Percentiles rank a stretch among this genome's conserved stretches.
Evolutionary conservation across 2,888 invertebrate genomes (phyloP).

Genomic region (Anthophora plumipes): DNA sequence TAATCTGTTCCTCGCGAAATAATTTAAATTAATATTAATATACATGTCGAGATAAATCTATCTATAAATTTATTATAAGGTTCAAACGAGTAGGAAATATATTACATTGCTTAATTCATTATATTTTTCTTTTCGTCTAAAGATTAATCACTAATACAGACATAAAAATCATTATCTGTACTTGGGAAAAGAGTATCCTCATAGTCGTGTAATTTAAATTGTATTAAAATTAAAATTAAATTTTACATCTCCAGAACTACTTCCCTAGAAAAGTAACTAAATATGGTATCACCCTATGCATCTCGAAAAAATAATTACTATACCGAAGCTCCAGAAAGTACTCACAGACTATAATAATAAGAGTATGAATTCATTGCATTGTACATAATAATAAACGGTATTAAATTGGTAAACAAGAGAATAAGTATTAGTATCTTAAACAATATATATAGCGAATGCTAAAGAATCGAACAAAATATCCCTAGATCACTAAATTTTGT

Average conservation of each 20-base stretch:
- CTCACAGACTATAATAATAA: constrained; percentile 18
- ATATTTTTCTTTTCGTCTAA: background rate
- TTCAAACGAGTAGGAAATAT: constrained; percentile 6
- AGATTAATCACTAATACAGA: background rate
- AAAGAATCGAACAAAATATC: constrained; percentile 54
- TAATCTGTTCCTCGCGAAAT: background rate
- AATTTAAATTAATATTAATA: constrained; percentile 9
- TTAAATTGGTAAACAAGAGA: constrained; percentile 7
- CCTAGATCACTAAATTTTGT: constrained; percentile 31
- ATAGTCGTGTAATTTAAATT: constrained; percentile 6
- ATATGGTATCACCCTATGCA: constrained; percentile 16
- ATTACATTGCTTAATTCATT: constrained; percentile 7
- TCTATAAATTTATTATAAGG: constrained; percentile 2
- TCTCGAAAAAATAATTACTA: constrained; percentile 1
- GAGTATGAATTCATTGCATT: constrained; percentile 1
- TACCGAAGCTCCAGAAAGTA: constrained; percentile 29
- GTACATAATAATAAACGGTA: constrained; percentile 10
- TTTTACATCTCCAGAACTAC: background rate
- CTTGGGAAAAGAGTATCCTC: background rate
- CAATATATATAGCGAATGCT: background rate
- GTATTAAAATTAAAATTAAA: background rate
- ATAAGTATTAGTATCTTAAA: constrained; percentile 19
- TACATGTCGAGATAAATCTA: background rate
- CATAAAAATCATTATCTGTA: background rate
- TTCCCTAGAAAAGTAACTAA: constrained; percentile 1